phyloP scores from a whole-genome alignment of 2,888 invertebrate genomes.

The Habrosyne pyritoides region DNA sequence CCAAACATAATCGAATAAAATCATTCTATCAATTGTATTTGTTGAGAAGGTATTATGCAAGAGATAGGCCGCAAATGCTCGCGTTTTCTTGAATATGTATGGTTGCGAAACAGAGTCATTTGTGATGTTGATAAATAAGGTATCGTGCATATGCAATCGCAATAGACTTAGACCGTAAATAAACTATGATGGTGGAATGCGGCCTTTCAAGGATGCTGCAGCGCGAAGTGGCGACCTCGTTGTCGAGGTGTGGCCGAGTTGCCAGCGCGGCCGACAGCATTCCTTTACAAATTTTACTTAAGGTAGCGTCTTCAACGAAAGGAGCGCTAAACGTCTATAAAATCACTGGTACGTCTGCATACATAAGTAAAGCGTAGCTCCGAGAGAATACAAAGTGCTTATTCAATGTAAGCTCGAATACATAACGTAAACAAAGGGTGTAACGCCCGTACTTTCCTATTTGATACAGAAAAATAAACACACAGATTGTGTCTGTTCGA shows the following conservation, averaged over 20 bases:
- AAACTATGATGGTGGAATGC: constrained; percentile 72
- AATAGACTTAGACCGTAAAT: constrained; percentile 68
- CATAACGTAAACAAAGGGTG: constrained; percentile 1
- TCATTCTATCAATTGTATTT: constrained; percentile 43
- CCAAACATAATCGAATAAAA: constrained; percentile 22
- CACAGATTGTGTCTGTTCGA: neutral
- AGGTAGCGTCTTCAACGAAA: constrained; percentile 34
- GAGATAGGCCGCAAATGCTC: constrained; percentile 16
- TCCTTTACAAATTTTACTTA: constrained; percentile 53
- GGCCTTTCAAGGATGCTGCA: constrained; percentile 81
- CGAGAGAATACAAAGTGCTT: constrained; percentile 22
- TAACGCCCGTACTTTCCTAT: neutral
- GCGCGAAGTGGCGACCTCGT: constrained; percentile 54
- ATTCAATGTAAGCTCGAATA: constrained; percentile 4
- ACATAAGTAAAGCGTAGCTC: constrained; percentile 15
- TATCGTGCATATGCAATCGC: constrained; percentile 44
- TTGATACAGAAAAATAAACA: constrained; percentile 2
- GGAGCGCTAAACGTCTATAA: constrained; percentile 31
- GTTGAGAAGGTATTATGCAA: too few species aligned
- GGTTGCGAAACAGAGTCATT: constrained; percentile 31
- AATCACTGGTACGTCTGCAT: constrained; percentile 28
- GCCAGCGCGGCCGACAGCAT: constrained; percentile 57
- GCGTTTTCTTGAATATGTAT: constrained; percentile 32
- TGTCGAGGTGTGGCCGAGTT: constrained; percentile 67
- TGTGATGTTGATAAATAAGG: constrained; percentile 35